A percentile compares a stretch with the other conserved stretches of the same genome.
These are phyloP conservation scores for Microplitis deprimator DNA, from an alignment of 2,888 invertebrate genomes.

Conservation along the genomic window DNA sequence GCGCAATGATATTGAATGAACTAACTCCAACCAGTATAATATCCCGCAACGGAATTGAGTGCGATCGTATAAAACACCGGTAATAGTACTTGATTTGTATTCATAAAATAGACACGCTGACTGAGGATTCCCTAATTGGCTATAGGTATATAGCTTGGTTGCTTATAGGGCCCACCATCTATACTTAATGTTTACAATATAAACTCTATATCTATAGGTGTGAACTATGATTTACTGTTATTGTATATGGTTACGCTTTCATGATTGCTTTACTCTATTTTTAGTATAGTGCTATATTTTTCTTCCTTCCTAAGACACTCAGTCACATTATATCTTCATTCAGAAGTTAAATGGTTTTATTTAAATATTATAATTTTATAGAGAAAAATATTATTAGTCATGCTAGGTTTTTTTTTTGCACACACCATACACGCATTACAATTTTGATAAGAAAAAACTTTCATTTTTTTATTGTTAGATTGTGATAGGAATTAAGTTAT, in stretches of 20 bases:
- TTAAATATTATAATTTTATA: not conserved
- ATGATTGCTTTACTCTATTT: constrained; percentile 6
- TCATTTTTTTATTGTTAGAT: not conserved
- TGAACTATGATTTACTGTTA: constrained; percentile 31
- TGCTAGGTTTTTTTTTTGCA: constrained; percentile 18
- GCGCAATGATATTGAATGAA: constrained; percentile 39
- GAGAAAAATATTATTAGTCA: constrained; percentile 17
- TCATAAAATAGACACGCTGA: constrained; percentile 30
- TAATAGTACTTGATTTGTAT: constrained; percentile 36
- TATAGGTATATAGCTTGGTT: constrained; percentile 17
- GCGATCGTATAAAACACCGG: constrained; percentile 37
- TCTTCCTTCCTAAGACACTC: not conserved
- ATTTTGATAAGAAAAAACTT: not conserved
- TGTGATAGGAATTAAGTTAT: not conserved
- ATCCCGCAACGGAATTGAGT: constrained; percentile 40
- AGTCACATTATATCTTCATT: not conserved
- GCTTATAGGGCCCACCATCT: not conserved
- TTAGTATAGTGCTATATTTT: not conserved
- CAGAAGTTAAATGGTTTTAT: not conserved
- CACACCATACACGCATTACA: not conserved
- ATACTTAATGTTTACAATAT: not conserved
- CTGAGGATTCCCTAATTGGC: constrained; percentile 31
- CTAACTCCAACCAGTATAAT: constrained; percentile 18
- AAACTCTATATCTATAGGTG: constrained; percentile 18
- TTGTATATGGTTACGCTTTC: constrained; percentile 14